phyloP scores from a whole-genome alignment of 2,113 vertebrate species.

The Oryzias javanicus region DNA sequence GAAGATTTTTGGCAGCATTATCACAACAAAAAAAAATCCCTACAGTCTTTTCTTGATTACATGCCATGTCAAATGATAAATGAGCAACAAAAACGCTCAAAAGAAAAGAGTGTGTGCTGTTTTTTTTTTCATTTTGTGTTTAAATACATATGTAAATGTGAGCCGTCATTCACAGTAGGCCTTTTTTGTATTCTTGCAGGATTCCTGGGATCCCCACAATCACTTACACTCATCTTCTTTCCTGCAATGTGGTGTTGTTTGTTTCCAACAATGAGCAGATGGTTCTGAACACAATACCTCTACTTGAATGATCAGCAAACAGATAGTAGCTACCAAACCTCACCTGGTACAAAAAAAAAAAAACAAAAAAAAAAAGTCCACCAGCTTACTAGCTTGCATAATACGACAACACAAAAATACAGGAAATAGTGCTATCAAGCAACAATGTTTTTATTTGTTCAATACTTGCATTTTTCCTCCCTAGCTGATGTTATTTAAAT shows the following conservation, averaged over 20 bases:
- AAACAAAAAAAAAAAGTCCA: background rate
- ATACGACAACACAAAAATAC: background rate
- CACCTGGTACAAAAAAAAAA: background rate
- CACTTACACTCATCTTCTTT: background rate
- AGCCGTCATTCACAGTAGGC: background rate
- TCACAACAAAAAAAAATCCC: constrained; percentile 16
- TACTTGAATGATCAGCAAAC: constrained; percentile 15
- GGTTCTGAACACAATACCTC: constrained; percentile 13
- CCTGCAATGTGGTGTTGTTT: background rate
- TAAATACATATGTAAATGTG: constrained; percentile 1
- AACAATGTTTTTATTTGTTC: too few relatives aligned
- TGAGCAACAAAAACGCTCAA: too few relatives aligned
- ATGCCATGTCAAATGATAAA: background rate
- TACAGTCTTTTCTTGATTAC: background rate
- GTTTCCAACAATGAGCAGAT: constrained; percentile 4
- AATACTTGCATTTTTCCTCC: background rate
- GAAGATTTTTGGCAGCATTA: constrained; percentile 4
- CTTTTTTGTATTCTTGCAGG: background rate
- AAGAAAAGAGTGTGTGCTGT: background rate
- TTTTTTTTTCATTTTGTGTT: background rate
- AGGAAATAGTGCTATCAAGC: background rate
- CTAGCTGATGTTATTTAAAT: background rate
- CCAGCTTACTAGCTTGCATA: background rate
- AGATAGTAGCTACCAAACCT: constrained; percentile 2
- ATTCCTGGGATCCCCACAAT: background rate